Base-by-base conservation (phyloP, 2,888 invertebrate genomes). In the Xestoiulus laeticollis region DNA sequence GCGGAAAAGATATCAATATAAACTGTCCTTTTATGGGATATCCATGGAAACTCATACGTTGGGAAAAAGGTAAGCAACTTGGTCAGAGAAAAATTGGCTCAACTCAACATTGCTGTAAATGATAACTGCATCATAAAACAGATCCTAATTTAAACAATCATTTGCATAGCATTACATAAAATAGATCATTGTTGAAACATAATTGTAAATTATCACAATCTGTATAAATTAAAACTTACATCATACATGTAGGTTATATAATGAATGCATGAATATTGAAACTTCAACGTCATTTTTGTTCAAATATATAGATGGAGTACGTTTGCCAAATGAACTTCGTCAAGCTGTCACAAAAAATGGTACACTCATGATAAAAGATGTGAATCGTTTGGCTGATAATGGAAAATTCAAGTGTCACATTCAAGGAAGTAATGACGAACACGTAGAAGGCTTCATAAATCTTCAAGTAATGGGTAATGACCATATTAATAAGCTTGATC, bases 381-480 rank as follows among this genome's bases (percentile, higher is more conserved):
- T 98, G 8, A 97, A 98, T 93, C 94, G 97, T 85, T 94, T 95
- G 91, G 96, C 96, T 89, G 98, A 99, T 92, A 97, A 98, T 92
- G 98, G 98, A 12, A 96, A 96, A 0, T 99, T 98, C 93, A 97
- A 96, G 0, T 98, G 98, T 92, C 97, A 97, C 38, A 98, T 97
- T 33, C 96, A 96, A 92, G 98, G 97, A 92, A 95, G 96, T 19
- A 97, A 97, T 92, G 97, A 97, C 88, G 97, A 97, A 22, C 19
- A 16, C 19, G 59, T 68, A 14, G 85, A 59, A 22, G 87, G 53
- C 19, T 95, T 96, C 43, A 94, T 98, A 88, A 97, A 97, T 94
- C 96, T 98, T 89, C 96, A 96, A 95, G 97, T 98, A 87, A 97
- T 98, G 96, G 98, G 98, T 98, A 94, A 96, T 12, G n/a, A 30